Evolutionary conservation across 2,113 vertebrate species (phyloP).

Genomic region (Catagonus wagneri): DNA sequence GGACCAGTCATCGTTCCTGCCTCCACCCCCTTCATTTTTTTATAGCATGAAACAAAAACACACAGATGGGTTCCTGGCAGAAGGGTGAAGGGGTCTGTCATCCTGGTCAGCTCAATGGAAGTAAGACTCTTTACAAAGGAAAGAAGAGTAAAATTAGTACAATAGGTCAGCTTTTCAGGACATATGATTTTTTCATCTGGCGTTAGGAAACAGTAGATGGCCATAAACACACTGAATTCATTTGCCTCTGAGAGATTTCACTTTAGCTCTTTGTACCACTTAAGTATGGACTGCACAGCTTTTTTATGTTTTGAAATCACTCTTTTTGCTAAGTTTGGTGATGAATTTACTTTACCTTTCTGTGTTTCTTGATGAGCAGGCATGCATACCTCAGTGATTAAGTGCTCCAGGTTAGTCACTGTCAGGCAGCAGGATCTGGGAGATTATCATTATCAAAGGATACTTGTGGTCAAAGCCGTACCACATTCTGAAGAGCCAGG

Average conservation of each 20-base stretch:
- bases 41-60: background rate
- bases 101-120: background rate
- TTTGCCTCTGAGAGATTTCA: background rate
- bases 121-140: background rate
- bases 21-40: background rate
- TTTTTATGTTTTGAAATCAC: constrained; percentile 35
- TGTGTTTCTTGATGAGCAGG: background rate
- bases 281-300: background rate
- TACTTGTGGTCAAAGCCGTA: constrained; percentile 93
- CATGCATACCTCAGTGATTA: background rate
- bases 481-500: constrained; percentile 90
- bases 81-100: background rate
- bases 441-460: constrained; percentile 86
- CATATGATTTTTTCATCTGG: background rate
- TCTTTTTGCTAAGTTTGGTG: background rate
- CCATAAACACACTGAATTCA: background rate
- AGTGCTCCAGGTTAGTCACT: background rate
- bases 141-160: background rate
- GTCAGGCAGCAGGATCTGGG: background rate
- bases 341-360: constrained; percentile 65
- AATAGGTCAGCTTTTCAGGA: background rate
- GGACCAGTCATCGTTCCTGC: background rate
- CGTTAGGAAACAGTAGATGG: background rate
- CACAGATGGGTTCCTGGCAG: background rate
- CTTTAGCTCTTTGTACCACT: background rate